Evolutionary conservation across 2,113 vertebrate genomes (phyloP).

Genomic region (Semicossyphus pulcher): DNA sequence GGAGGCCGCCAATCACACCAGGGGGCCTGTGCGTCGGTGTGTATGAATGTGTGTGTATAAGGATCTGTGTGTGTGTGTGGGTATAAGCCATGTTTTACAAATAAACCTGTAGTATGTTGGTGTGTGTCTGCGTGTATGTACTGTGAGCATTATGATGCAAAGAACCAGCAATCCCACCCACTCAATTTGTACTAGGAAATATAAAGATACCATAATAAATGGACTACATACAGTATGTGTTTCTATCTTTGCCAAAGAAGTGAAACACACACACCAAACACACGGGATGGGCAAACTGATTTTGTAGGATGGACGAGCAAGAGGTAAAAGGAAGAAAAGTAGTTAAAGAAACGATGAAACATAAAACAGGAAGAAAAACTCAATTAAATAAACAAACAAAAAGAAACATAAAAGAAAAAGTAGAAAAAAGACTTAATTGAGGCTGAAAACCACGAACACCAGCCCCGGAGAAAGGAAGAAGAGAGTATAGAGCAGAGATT

Average conservation of each 20-base stretch:
- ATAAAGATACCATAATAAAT: constrained; percentile 17
- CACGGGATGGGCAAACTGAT: not conserved
- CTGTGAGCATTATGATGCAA: constrained; percentile 63
- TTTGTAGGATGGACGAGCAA: not conserved
- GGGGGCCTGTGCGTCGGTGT: constrained; percentile 3
- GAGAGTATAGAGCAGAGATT: not conserved
- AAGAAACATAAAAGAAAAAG: not conserved
- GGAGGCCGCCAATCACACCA: constrained; percentile 46
- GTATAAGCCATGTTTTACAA: constrained; percentile 32
- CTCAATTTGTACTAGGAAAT: constrained; percentile 3
- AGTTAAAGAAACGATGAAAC: not conserved
- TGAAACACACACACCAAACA: not conserved
- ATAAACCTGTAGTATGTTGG: constrained; percentile 25
- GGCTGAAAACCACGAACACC: not conserved
- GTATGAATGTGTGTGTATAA: constrained; percentile 7
- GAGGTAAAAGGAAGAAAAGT: not conserved
- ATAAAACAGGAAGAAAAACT: not conserved
- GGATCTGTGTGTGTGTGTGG: constrained; percentile 2
- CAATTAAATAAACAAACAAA: not conserved
- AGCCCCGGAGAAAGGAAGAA: not conserved
- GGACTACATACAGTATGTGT: constrained; percentile 30
- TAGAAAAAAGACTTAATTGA: not conserved
- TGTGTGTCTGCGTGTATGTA: constrained; percentile 19
- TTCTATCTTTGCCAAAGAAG: not conserved
- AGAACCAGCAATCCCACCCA: constrained; percentile 60